These are phyloP conservation scores for Phoeniculus purpureus DNA, from an alignment of 2,797 vertebrate genomes.

Conservation along the genomic window DNA sequence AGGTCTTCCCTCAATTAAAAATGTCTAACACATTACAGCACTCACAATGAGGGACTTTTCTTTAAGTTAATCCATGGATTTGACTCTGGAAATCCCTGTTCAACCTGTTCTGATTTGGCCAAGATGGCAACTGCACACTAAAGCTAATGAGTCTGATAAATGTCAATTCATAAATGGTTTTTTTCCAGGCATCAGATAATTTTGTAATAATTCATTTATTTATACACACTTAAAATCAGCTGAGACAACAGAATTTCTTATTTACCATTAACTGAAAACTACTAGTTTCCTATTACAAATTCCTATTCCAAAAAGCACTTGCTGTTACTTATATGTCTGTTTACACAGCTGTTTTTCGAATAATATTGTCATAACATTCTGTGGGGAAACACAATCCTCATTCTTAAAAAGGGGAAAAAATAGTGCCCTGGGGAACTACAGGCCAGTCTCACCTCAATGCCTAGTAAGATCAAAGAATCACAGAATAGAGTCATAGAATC, in stretches of 20 bases:
- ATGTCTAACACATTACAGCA: not conserved
- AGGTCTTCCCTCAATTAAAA: not conserved
- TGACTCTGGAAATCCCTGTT: not conserved
- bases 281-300: conserved; percentile 60
- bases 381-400: too few relatives aligned
- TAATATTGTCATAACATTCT: not conserved
- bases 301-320: conserved; percentile 50
- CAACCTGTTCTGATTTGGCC: not conserved
- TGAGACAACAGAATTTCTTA: conserved; percentile 58
- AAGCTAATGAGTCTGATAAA: conserved; percentile 34
- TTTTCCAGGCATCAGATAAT: conserved; percentile 59
- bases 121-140: conserved; percentile 37
- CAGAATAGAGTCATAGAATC: too few relatives aligned
- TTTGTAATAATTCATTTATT: conserved; percentile 63
- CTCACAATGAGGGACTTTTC: not conserved
- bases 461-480: too few relatives aligned
- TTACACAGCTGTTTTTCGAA: conserved; percentile 17
- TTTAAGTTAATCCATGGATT: not conserved
- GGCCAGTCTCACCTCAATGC: too few relatives aligned
- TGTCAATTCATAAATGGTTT: conserved; percentile 58
- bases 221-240: conserved; percentile 51
- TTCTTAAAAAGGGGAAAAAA: too few relatives aligned
- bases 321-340: not conserved
- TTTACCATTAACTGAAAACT: conserved; percentile 64
- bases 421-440: too few relatives aligned